Evolutionary conservation across 2,797 vertebrate species (phyloP), one percentile per base, ranked within the genome.

Genomic region (Leptodactylus fallax): DNA sequence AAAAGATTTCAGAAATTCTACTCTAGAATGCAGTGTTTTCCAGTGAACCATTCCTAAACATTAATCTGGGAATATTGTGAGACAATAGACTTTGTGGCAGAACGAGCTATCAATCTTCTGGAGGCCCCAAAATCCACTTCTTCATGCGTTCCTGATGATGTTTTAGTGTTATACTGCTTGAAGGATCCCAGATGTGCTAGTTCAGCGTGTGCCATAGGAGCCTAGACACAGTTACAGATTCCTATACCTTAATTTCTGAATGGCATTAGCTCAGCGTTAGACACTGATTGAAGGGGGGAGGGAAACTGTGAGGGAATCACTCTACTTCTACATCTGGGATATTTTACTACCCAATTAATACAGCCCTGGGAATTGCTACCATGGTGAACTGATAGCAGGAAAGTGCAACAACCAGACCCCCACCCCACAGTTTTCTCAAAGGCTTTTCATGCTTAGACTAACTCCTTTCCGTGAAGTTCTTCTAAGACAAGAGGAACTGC

Each of bases 371-470:
- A 79, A 78, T 86, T 69, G 79, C 81, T 83, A 55, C 61, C 69
- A 80, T 69, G 71, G 87, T 81, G 83, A 78, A 86, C 83, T 89
- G 71, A 85, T 89, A 89, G 84, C 71, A 82, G 60, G 60, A 85
- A 85, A 61, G 21, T 45, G 11, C 60, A 81, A 89, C 85, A 88
- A 82, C 53, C 12, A 36, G 36, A 1, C 51, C 55, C 51, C n/a
- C 69, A 60, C 36, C 60, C 36, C 16, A 21, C 61, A 82, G 47
- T 83, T 89, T 89, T 86, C 88, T 79, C 79, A 72, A 67, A 79
- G 88, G 67, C 84, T 82, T 86, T 89, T 86, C 84, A 72, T 78
- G 84, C 84, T 82, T 89, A 86, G 84, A 86, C 88, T 83, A 83
- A 89, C 81, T 89, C 71, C 51, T 81, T 83, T 89, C 84, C 79